Percentiles rank a stretch among this genome's conserved stretches.
Evolutionary conservation across 2,888 invertebrate species (phyloP).

Genomic region (Boloria euphrosyne): DNA sequence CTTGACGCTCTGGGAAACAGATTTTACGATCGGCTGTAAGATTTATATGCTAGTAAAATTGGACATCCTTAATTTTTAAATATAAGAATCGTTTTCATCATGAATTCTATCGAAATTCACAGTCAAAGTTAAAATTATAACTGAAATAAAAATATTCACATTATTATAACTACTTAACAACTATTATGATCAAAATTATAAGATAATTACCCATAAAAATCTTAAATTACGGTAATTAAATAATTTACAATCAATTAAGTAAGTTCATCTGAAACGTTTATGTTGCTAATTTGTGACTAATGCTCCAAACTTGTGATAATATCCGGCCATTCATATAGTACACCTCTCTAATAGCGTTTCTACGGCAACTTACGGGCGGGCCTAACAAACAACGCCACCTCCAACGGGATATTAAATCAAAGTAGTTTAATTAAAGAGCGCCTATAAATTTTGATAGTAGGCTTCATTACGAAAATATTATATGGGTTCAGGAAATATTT

Average conservation of each 20-base stretch:
- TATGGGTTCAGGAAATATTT: constrained; percentile 1
- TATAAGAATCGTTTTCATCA: constrained; percentile 9
- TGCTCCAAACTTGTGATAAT: constrained; percentile 40
- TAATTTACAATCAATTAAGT: constrained; percentile 20
- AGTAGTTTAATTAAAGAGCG: constrained; percentile 35
- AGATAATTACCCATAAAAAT: neutral
- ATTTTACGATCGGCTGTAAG: constrained; percentile 52
- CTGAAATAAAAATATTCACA: no score
- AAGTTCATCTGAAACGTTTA: constrained; percentile 22
- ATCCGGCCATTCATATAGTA: constrained; percentile 40
- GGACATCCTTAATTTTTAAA: constrained; percentile 22
- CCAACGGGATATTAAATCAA: constrained; percentile 37
- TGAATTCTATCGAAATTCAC: neutral
- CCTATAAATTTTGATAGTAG: constrained; percentile 31
- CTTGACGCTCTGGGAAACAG: constrained; percentile 66
- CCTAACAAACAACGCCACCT: constrained; percentile 35
- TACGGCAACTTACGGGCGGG: constrained; percentile 28
- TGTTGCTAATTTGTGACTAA: constrained; percentile 29
- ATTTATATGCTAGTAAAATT: constrained; percentile 32
- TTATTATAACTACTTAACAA: no score
- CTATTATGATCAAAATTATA: no score
- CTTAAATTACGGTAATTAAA: constrained; percentile 2
- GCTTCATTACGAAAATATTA: constrained; percentile 28
- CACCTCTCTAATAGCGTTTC: constrained; percentile 34
- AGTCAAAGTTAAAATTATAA: no score